These are phyloP conservation scores for Leucophenga montana DNA, from an alignment of 2,888 invertebrate genomes.

Conservation along the genomic window DNA sequence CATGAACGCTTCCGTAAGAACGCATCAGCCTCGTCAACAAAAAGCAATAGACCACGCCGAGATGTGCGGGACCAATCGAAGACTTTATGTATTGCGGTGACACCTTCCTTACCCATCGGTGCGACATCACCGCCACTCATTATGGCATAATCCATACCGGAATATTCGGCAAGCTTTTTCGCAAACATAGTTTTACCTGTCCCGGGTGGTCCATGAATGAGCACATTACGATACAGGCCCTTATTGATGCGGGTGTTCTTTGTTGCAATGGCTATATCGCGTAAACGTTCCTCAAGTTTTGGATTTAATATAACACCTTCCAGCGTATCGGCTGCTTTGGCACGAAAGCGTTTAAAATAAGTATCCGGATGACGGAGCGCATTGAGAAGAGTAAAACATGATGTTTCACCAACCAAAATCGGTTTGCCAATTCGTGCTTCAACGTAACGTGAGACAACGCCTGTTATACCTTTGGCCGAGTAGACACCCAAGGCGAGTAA, in stretches of 20 bases:
- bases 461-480: constrained; percentile 93
- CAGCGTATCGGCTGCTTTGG: constrained; percentile 84
- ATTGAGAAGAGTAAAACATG: constrained; percentile 91
- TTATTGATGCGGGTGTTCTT: constrained; percentile 95
- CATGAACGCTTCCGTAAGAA: constrained; percentile 93
- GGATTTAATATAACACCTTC: constrained; percentile 96
- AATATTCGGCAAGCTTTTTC: constrained; percentile 88
- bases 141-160: constrained; percentile 99
- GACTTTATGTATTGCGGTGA: constrained; percentile 98
- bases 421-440: constrained; percentile 96
- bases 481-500: constrained; percentile 95
- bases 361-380: constrained; percentile 90
- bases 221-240: constrained; percentile 95
- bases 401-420: constrained; percentile 94
- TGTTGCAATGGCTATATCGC: constrained; percentile 98
- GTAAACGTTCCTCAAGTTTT: constrained; percentile 88
- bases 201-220: constrained; percentile 97
- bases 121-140: constrained; percentile 99
- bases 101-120: constrained; percentile 97
- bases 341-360: constrained; percentile 79
- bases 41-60: constrained; percentile 88
- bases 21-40: constrained; percentile 99
- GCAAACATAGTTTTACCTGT: constrained; percentile 79
- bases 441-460: constrained; percentile 89
- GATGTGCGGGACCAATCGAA: constrained; percentile 93